Evolutionary conservation across 2,113 vertebrate genomes (phyloP).

Genomic region (Corythoichthys intestinalis): DNA sequence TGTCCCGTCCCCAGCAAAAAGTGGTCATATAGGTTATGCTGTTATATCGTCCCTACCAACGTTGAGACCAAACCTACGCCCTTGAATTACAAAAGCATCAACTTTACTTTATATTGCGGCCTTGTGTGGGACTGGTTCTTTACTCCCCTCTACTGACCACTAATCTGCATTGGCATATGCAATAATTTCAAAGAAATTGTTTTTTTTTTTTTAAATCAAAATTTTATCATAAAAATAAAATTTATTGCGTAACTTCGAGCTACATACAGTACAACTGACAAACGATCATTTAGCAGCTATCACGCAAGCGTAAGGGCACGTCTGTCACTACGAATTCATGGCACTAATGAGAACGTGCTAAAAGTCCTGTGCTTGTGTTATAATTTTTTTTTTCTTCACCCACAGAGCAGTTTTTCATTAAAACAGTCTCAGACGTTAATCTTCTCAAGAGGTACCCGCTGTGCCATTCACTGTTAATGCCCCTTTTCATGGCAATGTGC

Average conservation of each 20-base stretch:
- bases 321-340: constrained; percentile 14
- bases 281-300: constrained; percentile 7
- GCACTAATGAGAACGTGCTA: constrained; percentile 29
- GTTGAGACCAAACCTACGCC: too few species aligned
- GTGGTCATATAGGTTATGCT: too few species aligned
- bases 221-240: too few species aligned
- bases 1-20: too few species aligned
- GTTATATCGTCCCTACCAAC: too few species aligned
- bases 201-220: too few species aligned
- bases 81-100: too few species aligned
- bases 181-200: too few species aligned
- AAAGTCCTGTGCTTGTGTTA: neutral
- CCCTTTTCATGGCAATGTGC: constrained; percentile 34
- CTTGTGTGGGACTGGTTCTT: neutral
- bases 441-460: constrained; percentile 43
- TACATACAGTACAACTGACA: neutral
- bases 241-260: neutral
- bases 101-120: too few species aligned
- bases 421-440: constrained; percentile 51
- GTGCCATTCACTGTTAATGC: constrained; percentile 42
- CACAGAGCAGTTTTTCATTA: constrained; percentile 43
- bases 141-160: constrained; percentile 33
- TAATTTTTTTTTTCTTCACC: neutral
- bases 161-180: too few species aligned
- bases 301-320: neutral